Evolutionary conservation across 2,888 invertebrate species (phyloP).

Genomic region (Phengaris arion): DNA sequence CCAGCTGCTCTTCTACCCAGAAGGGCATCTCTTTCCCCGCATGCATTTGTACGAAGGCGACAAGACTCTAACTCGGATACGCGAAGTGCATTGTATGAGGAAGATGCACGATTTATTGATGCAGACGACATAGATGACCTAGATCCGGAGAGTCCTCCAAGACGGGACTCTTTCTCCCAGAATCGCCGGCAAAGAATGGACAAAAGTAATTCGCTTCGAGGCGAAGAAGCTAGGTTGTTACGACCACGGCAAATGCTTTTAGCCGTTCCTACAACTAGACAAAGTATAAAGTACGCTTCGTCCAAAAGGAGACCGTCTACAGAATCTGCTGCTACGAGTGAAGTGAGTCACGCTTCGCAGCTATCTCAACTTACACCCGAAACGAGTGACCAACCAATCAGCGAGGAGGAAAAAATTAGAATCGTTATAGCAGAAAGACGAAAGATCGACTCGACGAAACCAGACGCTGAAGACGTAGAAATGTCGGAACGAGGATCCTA

Average conservation of each 20-base stretch:
- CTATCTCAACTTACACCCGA: conserved; percentile 53
- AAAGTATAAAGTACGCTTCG: conserved; percentile 52
- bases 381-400: conserved; percentile 52
- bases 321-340: conserved; percentile 57
- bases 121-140: conserved; percentile 78
- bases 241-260: conserved; percentile 63
- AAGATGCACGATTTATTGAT: conserved; percentile 79
- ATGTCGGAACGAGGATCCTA: conserved; percentile 71
- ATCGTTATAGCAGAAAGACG: conserved; percentile 81
- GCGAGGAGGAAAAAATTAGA: conserved; percentile 77
- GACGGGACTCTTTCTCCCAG: conserved; percentile 72
- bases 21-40: conserved; percentile 77
- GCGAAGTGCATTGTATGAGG: conserved; percentile 71
- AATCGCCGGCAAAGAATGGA: conserved; percentile 72
- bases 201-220: conserved; percentile 66
- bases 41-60: conserved; percentile 71
- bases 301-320: conserved; percentile 58
- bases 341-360: conserved; percentile 50
- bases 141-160: conserved; percentile 69
- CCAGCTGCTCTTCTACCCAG: conserved; percentile 74
- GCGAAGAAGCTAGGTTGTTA: conserved; percentile 69
- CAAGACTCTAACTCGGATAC: conserved; percentile 72
- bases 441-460: conserved; percentile 73
- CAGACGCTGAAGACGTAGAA: conserved; percentile 66
- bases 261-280: conserved; percentile 62